Conservation (phyloP, 2,113 vertebrate genomes). For the Struthidea cinerea region DNA sequence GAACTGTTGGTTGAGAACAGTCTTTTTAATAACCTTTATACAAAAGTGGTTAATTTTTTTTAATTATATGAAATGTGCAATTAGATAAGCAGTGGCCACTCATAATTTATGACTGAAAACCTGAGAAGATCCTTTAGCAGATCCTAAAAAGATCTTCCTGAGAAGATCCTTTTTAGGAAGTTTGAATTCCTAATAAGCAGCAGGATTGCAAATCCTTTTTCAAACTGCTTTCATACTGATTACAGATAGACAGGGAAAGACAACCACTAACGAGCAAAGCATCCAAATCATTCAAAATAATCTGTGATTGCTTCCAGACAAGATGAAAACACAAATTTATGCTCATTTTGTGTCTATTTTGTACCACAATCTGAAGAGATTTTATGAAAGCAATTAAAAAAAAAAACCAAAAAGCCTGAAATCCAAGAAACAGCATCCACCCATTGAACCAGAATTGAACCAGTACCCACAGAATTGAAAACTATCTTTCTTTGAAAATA, state of each 20-base stretch:
- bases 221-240: neutral
- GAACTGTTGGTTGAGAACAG: neutral
- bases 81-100: neutral
- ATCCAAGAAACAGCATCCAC: neutral
- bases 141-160: too few species aligned
- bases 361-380: neutral
- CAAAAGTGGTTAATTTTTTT: neutral
- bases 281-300: neutral
- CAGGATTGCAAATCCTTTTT: neutral
- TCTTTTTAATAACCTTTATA: neutral
- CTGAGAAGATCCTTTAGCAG: neutral
- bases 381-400: neutral
- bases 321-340: neutral
- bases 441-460: too few species aligned
- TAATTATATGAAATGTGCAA: neutral
- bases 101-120: neutral
- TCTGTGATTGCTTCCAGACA: neutral
- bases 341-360: neutral
- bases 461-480: neutral
- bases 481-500: neutral
- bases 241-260: neutral
- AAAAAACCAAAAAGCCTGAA: neutral
- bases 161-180: too few species aligned
- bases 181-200: neutral
- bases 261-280: neutral